Base-by-base conservation (phyloP, 1,140 invertebrate species). In the Hormaphis cornu region DNA sequence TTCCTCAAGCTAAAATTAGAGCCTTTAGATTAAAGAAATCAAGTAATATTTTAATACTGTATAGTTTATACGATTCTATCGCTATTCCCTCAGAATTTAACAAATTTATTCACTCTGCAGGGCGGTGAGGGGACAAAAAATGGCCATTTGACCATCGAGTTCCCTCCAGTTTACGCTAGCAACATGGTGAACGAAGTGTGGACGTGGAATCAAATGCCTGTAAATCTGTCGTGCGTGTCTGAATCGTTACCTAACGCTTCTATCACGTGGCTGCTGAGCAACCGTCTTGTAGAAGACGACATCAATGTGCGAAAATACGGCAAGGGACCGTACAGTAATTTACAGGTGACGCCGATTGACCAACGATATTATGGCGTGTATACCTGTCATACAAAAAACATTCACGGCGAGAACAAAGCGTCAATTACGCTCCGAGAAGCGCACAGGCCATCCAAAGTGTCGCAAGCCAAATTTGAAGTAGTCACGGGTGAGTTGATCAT, bases 201-300 rank as follows among this genome's bases (percentile, higher is more conserved):
- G 84, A 89, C 87, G 7, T 95, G 93, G 93, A 83, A 88, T 26
- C 79, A 84, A 37, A 82, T 83, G 72, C 85, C 87, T 3, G 89
- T 89, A 0, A 95, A 95, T 76, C 81, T 96, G 1, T 91, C 87
- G 35, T 96, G 93, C 75, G 81, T 91, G n/a, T 90, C 90, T 12
- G 87, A 90, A 77, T 86, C 89, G 72, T 91, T 95, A 75, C 93
- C 93, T 1, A 95, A 95, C 77, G 93, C 93, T 1, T 94, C 92
- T 1, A 91, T 95, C 71, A 83, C 84, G 71, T 95, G 93, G 93
- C 84, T 81, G 74, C 83, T 82, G 59, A 80, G 78, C 22, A 77
- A 76, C 14, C 69, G 75, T 52, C 73, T 77, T 9, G 72, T 80
- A 7, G 74, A 77, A 50, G 72, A 72, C 16, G 83, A 84, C 40